Evolutionary conservation across 2,797 vertebrate species (phyloP), one percentile per base, ranked within the genome.

Genomic region (Melanotaenia boesemani): DNA sequence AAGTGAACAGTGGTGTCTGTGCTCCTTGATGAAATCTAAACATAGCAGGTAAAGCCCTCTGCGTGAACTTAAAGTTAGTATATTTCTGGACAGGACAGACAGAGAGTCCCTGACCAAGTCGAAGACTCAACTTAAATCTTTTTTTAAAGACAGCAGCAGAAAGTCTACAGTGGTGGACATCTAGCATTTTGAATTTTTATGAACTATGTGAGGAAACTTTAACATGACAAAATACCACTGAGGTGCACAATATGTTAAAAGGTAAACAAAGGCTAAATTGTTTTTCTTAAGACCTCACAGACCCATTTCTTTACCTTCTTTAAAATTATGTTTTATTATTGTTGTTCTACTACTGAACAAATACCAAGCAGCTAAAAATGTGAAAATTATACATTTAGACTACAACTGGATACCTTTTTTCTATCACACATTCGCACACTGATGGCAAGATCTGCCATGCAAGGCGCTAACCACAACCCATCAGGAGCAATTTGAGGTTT

Each of bases 1-100:
- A 44, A 67, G 69, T 56, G 64, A 66, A 64, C 15, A 32, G 44
- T 34, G 57, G 39, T 84, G 70, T 75, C 69, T 52, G 37, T 36
- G 8, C 71, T 62, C 30, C 32, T n/a, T 81, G 75, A 88, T 83
- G 83, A 74, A 80, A 79, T 48, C 39, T 71, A 57, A 74, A 80
- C 22, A 50, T 74, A 36, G 65, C 39, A 41, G 65, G 65, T 62
- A 56, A 65, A 50, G 44, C 13, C 26, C 30, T 75, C 50, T 56
- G 54, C 56, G 15, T 36, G 63, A 62, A 75, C 58, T 15, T 54
- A 13, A 30, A 77, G 65, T 78, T 26, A 15, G 63, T 63, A 24
- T 52, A 48, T 70, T 77, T 74, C 70, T 74, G 37, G 59, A 68
- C 34, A 65, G 24, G 36, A 63, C 13, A 22, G 54, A 77, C 54